phyloP scores from a whole-genome alignment of 2,888 invertebrate species.

The Lumbricus terrestris region DNA sequence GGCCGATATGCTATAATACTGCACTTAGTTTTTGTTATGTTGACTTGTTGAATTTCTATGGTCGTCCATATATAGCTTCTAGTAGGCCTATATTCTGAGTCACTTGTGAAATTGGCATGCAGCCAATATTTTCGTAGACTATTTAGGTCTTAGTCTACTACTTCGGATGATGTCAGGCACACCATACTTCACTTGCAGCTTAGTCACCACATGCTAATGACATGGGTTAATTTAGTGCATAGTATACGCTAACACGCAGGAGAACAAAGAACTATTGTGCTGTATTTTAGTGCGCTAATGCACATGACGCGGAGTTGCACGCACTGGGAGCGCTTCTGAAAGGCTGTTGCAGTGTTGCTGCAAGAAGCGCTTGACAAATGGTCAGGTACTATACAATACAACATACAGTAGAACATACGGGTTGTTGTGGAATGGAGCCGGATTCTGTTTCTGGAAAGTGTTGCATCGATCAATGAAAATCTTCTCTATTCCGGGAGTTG shows the following conservation, averaged over 20 bases:
- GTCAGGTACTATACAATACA: too few relatives aligned
- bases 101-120: background rate
- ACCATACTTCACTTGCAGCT: background rate
- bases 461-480: background rate
- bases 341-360: too few relatives aligned
- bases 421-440: background rate
- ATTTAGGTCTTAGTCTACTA: too few relatives aligned
- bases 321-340: too few relatives aligned
- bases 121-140: background rate
- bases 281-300: too few relatives aligned
- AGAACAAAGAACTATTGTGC: too few relatives aligned
- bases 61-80: too few relatives aligned
- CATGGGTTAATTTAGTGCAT: background rate
- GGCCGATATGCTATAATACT: too few relatives aligned
- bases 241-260: too few relatives aligned
- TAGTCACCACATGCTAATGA: background rate
- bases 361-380: too few relatives aligned
- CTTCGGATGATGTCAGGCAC: too few relatives aligned
- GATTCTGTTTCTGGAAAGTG: background rate
- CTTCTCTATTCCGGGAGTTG: background rate
- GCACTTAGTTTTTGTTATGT: background rate
- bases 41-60: background rate
- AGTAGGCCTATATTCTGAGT: background rate
- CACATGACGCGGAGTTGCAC: background rate
- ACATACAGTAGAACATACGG: background rate